Evolutionary conservation across 2,797 vertebrate species (phyloP), one percentile per base, ranked within the genome.

Genomic region (Clarias platycephalus): DNA sequence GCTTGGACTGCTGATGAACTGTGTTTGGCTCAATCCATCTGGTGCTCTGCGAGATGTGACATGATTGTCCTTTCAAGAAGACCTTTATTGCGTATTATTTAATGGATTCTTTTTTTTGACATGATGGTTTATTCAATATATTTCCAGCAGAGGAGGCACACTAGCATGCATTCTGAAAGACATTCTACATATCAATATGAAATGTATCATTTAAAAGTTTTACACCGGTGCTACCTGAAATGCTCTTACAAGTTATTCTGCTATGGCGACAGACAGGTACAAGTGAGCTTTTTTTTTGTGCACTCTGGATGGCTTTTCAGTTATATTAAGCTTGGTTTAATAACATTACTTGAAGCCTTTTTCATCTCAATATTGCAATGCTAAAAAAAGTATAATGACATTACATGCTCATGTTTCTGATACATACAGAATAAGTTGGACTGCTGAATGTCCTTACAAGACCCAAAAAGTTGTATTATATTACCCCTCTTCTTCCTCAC

Each of bases 21-120:
- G 10, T 37, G 31, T 80, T 66, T 66, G 78, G 62, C 40, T 31
- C 40, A 80, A 31, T 80, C 40, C 16, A 66, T 80, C 40, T 13
- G 40, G 16, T 26, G 40, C 60, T 66, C 77, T 49, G n/a, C 53
- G 62, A 26, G 62, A 79, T 28, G 24, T n/a, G 76, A 63, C 34
- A 64, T 62, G 76, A 63, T n/a, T 79, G 58, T 26, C 12, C 24
- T 62, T 79, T 63, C 34, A 78, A 60, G 57, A 64, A 79, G 64
- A 26, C 75, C 20, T 77, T 20, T 76, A 24, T 58, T 76, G 31
- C 34, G 28, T 34, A 78, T n/a, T 62, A 57, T 57, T 57, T 77
- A 60, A 40, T 4, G 5, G 72, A 31, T 55, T 44, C 68, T 34
- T 24, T 49, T 31, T 40, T 70, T 24, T 24, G 37, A 44, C 3